phyloP scores from a whole-genome alignment of 2,113 vertebrate species.

The Vimba vimba region DNA sequence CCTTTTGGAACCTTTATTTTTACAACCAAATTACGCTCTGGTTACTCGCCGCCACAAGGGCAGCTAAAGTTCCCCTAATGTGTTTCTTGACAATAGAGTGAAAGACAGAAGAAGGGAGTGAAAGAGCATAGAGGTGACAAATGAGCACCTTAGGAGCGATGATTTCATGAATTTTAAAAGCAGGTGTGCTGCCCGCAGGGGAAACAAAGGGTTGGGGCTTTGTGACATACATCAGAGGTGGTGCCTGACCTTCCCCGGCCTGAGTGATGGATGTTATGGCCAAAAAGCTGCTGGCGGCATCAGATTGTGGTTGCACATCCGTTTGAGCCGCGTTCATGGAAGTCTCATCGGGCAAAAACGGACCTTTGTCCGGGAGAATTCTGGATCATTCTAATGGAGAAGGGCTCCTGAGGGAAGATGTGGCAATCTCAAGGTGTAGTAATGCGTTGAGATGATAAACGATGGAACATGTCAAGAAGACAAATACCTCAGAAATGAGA shows the following conservation, averaged over 20 bases:
- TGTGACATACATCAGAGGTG: constrained; percentile 52
- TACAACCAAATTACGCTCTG: neutral
- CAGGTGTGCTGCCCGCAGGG: constrained; percentile 53
- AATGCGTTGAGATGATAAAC: constrained; percentile 12
- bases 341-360: neutral
- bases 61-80: constrained; percentile 29
- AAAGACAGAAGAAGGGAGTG: constrained; percentile 24
- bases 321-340: neutral
- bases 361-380: neutral
- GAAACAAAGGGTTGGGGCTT: constrained; percentile 36
- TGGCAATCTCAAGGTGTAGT: constrained; percentile 18
- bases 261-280: constrained; percentile 24
- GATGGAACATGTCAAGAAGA: constrained; percentile 1
- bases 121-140: constrained; percentile 48
- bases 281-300: constrained; percentile 1
- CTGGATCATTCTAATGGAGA: constrained; percentile 20
- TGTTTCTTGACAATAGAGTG: constrained; percentile 32
- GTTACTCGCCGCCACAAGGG: constrained; percentile 10
- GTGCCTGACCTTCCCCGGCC: constrained; percentile 38
- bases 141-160: constrained; percentile 51
- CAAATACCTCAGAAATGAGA: constrained; percentile 19
- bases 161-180: constrained; percentile 61
- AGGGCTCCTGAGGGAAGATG: constrained; percentile 7
- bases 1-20: no score
- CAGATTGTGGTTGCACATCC: constrained; percentile 32